Percentiles rank a stretch among this genome's conserved stretches.
These are phyloP conservation scores for Gymnodraco acuticeps DNA, from an alignment of 2,797 vertebrate genomes.

Conservation along the genomic window DNA sequence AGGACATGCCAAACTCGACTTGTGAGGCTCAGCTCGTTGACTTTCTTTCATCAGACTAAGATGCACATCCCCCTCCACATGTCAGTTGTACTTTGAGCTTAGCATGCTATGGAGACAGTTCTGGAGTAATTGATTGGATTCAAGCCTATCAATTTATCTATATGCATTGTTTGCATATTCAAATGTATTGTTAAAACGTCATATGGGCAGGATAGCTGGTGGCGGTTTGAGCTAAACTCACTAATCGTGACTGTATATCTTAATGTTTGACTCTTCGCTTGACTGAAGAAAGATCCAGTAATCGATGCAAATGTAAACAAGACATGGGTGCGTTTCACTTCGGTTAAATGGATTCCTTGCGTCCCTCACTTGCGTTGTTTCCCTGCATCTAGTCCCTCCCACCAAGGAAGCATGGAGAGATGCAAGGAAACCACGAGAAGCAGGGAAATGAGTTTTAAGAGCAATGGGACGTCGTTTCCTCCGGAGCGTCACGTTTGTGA, in stretches of 20 bases:
- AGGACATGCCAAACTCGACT: background rate
- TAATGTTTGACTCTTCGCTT: background rate
- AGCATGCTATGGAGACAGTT: background rate
- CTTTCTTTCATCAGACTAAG: background rate
- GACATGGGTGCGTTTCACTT: too few species aligned
- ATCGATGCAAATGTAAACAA: background rate
- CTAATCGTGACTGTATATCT: background rate
- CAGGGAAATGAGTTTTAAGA: too few species aligned
- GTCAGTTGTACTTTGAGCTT: background rate
- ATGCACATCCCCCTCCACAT: background rate
- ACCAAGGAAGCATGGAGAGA: too few species aligned
- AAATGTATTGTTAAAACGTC: background rate
- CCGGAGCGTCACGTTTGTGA: too few species aligned
- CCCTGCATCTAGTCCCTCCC: too few species aligned
- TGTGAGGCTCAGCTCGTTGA: background rate
- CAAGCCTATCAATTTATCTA: background rate
- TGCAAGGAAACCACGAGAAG: too few species aligned
- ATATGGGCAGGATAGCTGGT: accelerated
- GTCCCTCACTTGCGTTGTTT: too few species aligned
- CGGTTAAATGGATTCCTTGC: too few species aligned
- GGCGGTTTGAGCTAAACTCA: background rate
- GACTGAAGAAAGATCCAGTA: background rate
- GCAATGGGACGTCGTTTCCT: too few species aligned
- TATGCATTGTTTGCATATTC: background rate
- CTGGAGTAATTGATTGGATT: background rate